Conservation (phyloP, 2,113 vertebrate genomes). For the Xenus cinereus region DNA sequence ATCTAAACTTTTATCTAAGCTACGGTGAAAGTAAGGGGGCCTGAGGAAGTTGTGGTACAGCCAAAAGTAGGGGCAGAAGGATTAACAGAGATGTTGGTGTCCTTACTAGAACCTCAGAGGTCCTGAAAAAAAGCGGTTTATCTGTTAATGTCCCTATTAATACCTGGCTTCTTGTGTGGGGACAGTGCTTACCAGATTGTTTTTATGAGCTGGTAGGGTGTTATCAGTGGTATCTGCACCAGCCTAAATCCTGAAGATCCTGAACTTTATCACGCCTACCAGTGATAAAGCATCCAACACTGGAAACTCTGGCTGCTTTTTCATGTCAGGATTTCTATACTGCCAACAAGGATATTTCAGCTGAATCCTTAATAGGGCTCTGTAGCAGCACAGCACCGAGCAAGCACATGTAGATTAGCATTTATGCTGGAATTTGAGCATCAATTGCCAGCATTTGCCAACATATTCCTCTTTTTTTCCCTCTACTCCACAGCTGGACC, state of each 20-base stretch:
- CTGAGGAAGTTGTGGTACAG: background rate
- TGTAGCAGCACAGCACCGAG: background rate
- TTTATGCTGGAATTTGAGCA: background rate
- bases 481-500: background rate
- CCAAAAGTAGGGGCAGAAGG: background rate
- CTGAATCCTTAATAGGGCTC: background rate
- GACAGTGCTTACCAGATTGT: background rate
- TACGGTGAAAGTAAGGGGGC: background rate
- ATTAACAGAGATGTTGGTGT: background rate
- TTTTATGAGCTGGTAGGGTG: background rate
- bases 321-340: background rate
- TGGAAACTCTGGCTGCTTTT: background rate
- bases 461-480: rapidly evolving
- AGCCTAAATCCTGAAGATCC: background rate
- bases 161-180: background rate
- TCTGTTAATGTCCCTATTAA: background rate
- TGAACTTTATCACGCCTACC: background rate
- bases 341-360: background rate
- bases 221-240: background rate
- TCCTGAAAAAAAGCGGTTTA: background rate
- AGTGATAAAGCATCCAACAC: rapidly evolving
- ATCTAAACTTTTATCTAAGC: background rate
- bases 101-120: background rate
- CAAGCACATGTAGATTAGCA: background rate
- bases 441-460: background rate